Conservation (phyloP, 2,797 vertebrate genomes). For the Tadarida brasiliensis region DNA sequence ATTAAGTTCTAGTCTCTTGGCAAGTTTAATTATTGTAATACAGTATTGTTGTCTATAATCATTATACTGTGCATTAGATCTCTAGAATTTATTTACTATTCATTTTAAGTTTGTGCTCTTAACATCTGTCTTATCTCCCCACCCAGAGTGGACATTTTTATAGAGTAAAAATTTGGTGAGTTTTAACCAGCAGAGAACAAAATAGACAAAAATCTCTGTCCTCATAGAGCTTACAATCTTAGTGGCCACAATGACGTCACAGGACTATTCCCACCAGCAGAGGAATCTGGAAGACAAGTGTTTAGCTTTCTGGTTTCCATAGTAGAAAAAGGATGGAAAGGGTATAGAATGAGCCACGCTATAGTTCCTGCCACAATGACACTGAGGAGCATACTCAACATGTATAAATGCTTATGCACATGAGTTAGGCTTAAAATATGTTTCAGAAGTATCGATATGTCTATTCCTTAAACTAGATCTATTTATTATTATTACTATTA, state of each 20-base stretch:
- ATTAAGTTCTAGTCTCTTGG: neutral
- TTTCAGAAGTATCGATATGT: neutral
- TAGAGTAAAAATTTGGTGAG: neutral
- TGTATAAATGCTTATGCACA: neutral
- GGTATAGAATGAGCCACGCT: neutral
- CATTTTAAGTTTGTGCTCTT: neutral
- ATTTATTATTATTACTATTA: neutral
- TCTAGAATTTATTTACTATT: neutral
- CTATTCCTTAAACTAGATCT: slow-evolving; percentile 2
- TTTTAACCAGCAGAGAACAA: slow-evolving; percentile 6
- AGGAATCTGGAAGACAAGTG: neutral
- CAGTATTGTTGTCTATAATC: neutral
- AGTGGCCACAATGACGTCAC: neutral
- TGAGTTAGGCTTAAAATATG: neutral
- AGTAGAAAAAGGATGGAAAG: neutral
- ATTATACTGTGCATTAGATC: neutral
- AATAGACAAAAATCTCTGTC: neutral
- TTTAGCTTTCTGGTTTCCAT: neutral
- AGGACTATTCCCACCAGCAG: neutral
- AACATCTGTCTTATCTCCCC: neutral
- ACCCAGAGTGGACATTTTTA: neutral
- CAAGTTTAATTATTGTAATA: neutral
- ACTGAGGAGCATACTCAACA: neutral
- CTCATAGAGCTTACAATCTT: neutral
- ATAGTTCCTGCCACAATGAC: neutral